Conservation (phyloP, 1,140 invertebrate species). For the Chironomus striatipennis region DNA sequence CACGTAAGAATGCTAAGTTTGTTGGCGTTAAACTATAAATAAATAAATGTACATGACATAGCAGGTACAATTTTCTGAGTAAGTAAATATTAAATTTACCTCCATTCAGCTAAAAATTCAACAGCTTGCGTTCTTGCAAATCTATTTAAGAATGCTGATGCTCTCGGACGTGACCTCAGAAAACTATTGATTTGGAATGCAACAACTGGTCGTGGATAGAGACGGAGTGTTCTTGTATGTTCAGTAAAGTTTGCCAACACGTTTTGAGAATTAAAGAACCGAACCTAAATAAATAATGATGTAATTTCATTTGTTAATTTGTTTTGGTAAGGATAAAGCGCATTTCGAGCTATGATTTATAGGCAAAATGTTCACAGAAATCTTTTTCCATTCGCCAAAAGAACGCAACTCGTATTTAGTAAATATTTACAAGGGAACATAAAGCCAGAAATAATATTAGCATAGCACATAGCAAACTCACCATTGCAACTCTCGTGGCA, state of each 20-base stretch:
- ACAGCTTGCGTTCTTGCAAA: slow-evolving; percentile 94
- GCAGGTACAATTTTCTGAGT: too few species aligned
- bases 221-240: slow-evolving; percentile 88
- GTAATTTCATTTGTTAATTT: too few species aligned
- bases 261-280: slow-evolving; percentile 97
- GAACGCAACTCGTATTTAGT: too few species aligned
- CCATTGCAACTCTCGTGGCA: slow-evolving; percentile 97
- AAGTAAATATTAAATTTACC: slow-evolving; percentile 37
- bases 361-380: too few species aligned
- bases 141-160: slow-evolving; percentile 78
- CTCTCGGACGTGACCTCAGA: slow-evolving; percentile 79
- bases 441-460: too few species aligned
- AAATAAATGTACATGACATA: too few species aligned
- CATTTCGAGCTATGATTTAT: too few species aligned
- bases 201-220: slow-evolving; percentile 97
- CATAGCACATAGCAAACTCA: slow-evolving; percentile 38
- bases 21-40: slow-evolving; percentile 64
- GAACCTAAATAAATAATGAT: slow-evolving; percentile 49
- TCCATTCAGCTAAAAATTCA: slow-evolving; percentile 98
- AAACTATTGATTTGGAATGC: slow-evolving; percentile 99
- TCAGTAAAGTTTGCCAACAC: slow-evolving; percentile 95
- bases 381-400: too few species aligned
- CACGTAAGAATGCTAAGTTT: slow-evolving; percentile 93
- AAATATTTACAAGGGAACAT: background rate
- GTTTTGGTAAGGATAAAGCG: too few species aligned